These are phyloP conservation scores for Glyptemys insculpta DNA, from an alignment of 2,797 vertebrate species.

Conservation along the genomic window DNA sequence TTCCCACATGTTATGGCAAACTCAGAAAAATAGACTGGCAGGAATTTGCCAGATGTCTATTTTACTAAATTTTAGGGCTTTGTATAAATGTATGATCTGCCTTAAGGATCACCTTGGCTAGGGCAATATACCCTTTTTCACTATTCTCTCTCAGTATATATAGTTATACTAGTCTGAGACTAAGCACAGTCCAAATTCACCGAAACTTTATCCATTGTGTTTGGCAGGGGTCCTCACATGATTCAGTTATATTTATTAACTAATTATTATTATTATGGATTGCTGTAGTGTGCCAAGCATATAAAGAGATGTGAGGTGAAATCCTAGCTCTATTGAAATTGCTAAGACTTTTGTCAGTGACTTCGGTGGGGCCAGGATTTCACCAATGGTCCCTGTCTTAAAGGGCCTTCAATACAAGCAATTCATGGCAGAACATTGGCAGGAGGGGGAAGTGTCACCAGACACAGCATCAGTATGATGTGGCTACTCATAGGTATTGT, in stretches of 20 bases:
- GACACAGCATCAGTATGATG: constrained; percentile 19
- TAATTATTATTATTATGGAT: not conserved
- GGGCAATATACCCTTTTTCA: not conserved
- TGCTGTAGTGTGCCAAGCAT: not conserved
- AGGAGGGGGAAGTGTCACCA: not conserved
- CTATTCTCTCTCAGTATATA: not conserved
- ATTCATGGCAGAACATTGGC: not conserved
- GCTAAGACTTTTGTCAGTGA: not conserved
- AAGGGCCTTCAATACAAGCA: not conserved
- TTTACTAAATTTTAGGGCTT: constrained; percentile 16
- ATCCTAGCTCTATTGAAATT: not conserved
- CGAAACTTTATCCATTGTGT: not conserved
- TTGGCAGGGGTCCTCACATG: not conserved
- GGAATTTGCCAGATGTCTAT: not conserved
- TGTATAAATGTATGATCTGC: not conserved
- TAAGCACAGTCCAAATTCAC: not conserved
- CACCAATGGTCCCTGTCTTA: not conserved
- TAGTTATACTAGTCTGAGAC: not conserved
- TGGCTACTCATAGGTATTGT: constrained; percentile 46
- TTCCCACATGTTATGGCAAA: constrained; percentile 1
- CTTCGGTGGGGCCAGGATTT: not conserved
- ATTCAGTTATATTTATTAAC: not conserved
- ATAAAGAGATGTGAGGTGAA: not conserved
- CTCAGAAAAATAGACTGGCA: not conserved
- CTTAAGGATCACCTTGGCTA: not conserved